Conservation (phyloP, 2,888 invertebrate genomes). For the Drosophila longiperda region DNA sequence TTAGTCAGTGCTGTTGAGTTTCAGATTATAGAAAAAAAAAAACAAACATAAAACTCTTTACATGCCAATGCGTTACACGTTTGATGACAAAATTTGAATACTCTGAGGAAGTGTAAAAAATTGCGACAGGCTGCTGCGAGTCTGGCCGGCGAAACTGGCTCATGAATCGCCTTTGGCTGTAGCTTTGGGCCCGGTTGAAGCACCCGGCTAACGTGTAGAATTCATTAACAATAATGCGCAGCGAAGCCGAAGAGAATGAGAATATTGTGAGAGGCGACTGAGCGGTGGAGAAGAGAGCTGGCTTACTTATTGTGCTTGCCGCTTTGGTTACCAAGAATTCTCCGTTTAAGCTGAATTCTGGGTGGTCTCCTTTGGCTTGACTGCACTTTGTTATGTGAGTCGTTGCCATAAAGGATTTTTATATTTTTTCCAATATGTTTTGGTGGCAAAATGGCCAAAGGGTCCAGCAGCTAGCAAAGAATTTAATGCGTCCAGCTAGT, state of each 20-base stretch:
- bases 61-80: not conserved
- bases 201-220: slow-evolving; percentile 63
- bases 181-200: slow-evolving; percentile 42
- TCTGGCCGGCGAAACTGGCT: slow-evolving; percentile 61
- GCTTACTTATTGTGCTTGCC: slow-evolving; percentile 40
- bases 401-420: slow-evolving; percentile 34
- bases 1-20: not conserved
- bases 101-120: slow-evolving; percentile 10
- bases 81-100: not conserved
- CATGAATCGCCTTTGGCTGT: slow-evolving; percentile 36
- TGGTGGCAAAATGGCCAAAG: not conserved
- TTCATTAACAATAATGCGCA: slow-evolving; percentile 76
- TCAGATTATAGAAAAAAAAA: not conserved
- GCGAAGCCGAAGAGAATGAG: slow-evolving; percentile 25
- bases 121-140: slow-evolving; percentile 33
- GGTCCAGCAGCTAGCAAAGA: not conserved
- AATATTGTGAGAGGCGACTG: slow-evolving; percentile 1
- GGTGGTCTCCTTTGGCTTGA: slow-evolving; percentile 62
- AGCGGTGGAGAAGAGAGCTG: not conserved
- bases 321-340: slow-evolving; percentile 66
- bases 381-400: slow-evolving; percentile 34
- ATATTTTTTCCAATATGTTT: slow-evolving; percentile 25
- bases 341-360: slow-evolving; percentile 64
- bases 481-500: not conserved
- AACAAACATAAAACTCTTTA: not conserved